phyloP scores from a whole-genome alignment of 2,113 vertebrate species.

The Cinclus cinclus region DNA sequence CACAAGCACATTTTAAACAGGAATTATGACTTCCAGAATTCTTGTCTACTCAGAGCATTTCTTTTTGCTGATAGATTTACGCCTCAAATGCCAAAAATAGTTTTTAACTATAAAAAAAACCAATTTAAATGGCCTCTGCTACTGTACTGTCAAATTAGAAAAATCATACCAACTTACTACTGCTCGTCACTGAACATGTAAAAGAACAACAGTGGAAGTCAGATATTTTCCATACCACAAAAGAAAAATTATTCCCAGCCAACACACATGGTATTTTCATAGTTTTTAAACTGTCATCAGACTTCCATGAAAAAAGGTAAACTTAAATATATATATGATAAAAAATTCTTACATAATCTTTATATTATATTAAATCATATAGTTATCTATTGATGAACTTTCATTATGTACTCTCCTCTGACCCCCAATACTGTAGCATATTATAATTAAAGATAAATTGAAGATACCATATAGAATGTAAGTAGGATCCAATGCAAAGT shows the following conservation, averaged over 20 bases:
- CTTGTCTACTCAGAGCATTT: neutral
- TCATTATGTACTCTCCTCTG: neutral
- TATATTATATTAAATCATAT: neutral
- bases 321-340: fast-evolving
- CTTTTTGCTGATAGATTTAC: neutral
- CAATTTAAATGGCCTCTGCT: neutral
- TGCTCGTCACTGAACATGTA: neutral
- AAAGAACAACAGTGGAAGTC: neutral
- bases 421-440: neutral
- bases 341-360: neutral
- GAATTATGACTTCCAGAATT: neutral
- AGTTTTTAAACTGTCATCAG: neutral
- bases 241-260: neutral
- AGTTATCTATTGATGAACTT: neutral
- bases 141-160: neutral
- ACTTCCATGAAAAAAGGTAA: neutral
- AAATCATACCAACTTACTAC: neutral
- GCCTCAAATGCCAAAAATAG: neutral
- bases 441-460: neutral
- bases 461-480: neutral
- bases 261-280: neutral
- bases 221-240: neutral
- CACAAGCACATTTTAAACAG: neutral
- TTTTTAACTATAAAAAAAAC: neutral
- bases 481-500: neutral